Base-by-base conservation (phyloP, 2,888 invertebrate genomes). In the Chrysomela aeneicollis region DNA sequence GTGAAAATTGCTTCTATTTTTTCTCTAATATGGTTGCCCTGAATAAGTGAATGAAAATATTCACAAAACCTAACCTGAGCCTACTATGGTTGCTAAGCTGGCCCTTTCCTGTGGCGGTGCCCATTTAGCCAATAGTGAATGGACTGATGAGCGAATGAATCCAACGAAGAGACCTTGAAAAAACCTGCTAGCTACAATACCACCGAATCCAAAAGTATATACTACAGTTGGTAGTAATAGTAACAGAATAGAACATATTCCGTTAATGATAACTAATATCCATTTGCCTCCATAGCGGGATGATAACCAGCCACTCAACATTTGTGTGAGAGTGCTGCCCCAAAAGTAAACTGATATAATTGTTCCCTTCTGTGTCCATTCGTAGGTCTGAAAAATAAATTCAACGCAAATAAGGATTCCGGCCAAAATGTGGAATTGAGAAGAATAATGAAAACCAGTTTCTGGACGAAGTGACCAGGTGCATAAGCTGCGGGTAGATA, bases 41-140 rank as follows among this genome's bases (percentile, higher is more conserved):
- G n/a, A n/a, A n/a, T n/a, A n/a, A n/a, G n/a, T n/a, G n/a, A n/a
- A n/a, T n/a, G n/a, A 3, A n/a, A 19, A 30, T 22, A n/a, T n/a
- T 82, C 88, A 57, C 89, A 86, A 78, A 90, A 90, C 26, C 6
- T 26, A 3, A 26, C 26, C 26, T 26, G 26, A 26, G 6, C 3
- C 6, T 8, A 89, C 87, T 54, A 88, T 87, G 55, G 91, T 89
- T 64, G 89, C 88, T 65, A 92, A 81, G 21, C 89, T 84, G 15
- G 90, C 89, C 59, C 93, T 85, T 76, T 94, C 93, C 0, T 84
- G 80, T 0, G 86, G 82, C 0, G 93, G 92, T 9, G 83, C 89
- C 93, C 93, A 93, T 79, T 91, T 91, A n/a, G 92, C 88, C 55
- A 93, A 80, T 12, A 92, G 82, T 2, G 90, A 90, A 73, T 92